These are phyloP conservation scores for Eriocheir sinensis DNA, from an alignment of 1,140 invertebrate genomes.

Conservation along the genomic window DNA sequence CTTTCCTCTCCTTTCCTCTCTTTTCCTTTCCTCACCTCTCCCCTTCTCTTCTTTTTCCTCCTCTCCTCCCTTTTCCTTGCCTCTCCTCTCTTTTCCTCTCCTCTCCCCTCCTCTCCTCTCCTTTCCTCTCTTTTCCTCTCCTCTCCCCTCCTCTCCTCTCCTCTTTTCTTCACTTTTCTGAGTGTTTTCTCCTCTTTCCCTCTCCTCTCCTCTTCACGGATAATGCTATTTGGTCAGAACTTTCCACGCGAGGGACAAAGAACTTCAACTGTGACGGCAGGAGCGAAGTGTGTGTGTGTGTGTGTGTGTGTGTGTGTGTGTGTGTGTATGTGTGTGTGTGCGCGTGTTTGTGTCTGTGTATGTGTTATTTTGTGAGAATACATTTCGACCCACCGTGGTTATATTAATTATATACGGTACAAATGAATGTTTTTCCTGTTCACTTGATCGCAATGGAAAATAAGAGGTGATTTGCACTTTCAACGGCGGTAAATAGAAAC, in stretches of 20 bases:
- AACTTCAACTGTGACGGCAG: constrained; percentile 16
- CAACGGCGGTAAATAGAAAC: too few relatives aligned
- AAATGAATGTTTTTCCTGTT: not conserved
- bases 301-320: not conserved
- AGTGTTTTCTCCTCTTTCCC: constrained; percentile 44
- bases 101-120: constrained; percentile 2
- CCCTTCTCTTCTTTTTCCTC: not conserved
- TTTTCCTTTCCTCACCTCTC: too few relatives aligned
- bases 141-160: not conserved
- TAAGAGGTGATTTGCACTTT: not conserved
- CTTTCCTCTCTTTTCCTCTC: too few relatives aligned
- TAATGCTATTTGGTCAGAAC: constrained; percentile 52
- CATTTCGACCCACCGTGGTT: not conserved
- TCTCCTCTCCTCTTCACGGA: not conserved
- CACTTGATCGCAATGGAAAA: not conserved
- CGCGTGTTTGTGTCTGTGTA: not conserved
- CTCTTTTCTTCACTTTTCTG: not conserved
- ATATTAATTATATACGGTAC: not conserved
- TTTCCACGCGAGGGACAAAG: constrained; percentile 44
- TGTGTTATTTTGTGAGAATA: constrained; percentile 13
- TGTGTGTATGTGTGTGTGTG: not conserved
- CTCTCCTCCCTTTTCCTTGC: not conserved
- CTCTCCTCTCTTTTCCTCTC: not conserved
- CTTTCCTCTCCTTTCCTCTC: too few relatives aligned
- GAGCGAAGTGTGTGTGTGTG: not conserved